Evolutionary conservation across 2,888 invertebrate genomes (phyloP).

Genomic region (Sturmia bella): DNA sequence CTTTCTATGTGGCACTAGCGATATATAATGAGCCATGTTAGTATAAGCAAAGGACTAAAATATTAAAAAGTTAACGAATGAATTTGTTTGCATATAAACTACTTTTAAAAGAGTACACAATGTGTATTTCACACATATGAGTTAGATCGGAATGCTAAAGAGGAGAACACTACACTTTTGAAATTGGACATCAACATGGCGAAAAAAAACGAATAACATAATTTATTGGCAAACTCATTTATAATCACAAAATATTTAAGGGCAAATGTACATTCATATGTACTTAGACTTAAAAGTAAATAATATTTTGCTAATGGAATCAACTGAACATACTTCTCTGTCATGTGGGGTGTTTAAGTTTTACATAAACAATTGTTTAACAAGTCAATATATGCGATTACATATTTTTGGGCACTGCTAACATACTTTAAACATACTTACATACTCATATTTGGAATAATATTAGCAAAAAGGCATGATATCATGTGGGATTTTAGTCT

Average conservation of each 20-base stretch:
- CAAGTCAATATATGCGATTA: not conserved
- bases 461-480: conserved; percentile 60
- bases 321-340: not conserved
- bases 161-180: not conserved
- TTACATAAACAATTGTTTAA: conserved; percentile 6
- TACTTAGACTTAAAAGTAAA: too few species aligned
- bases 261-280: too few species aligned
- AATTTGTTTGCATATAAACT: conserved; percentile 2
- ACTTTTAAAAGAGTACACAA: not conserved
- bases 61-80: conserved; percentile 9
- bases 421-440: not conserved
- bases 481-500: conserved; percentile 44
- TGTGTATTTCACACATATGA: not conserved
- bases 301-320: not conserved
- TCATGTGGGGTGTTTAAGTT: conserved; percentile 24
- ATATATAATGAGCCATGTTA: conserved; percentile 59
- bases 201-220: too few species aligned
- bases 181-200: not conserved
- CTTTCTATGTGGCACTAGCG: too few species aligned
- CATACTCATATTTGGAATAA: conserved; percentile 43
- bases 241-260: too few species aligned
- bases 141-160: conserved; percentile 8
- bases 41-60: conserved; percentile 18
- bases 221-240: too few species aligned
- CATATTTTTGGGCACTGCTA: not conserved